Base-by-base conservation (phyloP, 1,140 invertebrate species). In the Temnothorax longispinosus region DNA sequence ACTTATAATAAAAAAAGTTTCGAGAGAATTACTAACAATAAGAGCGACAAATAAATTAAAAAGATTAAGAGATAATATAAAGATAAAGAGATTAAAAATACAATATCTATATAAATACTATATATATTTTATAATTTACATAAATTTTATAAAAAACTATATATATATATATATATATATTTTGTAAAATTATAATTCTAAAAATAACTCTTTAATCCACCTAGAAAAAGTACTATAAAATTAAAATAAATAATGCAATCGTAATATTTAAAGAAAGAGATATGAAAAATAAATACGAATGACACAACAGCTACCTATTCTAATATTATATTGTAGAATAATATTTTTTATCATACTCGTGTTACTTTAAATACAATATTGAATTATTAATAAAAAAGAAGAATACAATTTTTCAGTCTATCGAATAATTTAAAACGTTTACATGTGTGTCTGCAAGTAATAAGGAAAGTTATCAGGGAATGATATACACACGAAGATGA, bases 1-100 rank as follows among this genome's bases (percentile, higher is more conserved):
- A 13, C 41, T 78, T 58, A 10, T 18, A 56, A 32, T 15, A 47
- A 67, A 56, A 15, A 76, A 90, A 85, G 64, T 78, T 85, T 74
- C 65, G 69, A 52, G 69, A 52, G 56, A 18, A 81, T 85, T 87
- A 76, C 32, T 56, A 62, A 21, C 21, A 21, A 21, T 21, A 21
- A 88, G 15, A 41, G 56, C 0, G 50, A 54, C 35, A 54, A 54
- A 72, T 27, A 69, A 69, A 27, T 21, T 32, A 71, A 69, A 69
- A 8, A 47, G 11, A 15, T 47, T 69, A 50, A 50, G 13, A 71
- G 32, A 41, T 6, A 6, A 41, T 21, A 21, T 44, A 76, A 76
- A 38, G 21, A 44, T 18, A 50, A 27, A 47, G 2, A 27, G 67
- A 27, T 10, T 13, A 50, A 32, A 71, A 47, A 47, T 52, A 72